Evolutionary conservation across 2,888 invertebrate species (phyloP), one percentile per base, ranked within the genome.

Genomic region (Catonia carolina): DNA sequence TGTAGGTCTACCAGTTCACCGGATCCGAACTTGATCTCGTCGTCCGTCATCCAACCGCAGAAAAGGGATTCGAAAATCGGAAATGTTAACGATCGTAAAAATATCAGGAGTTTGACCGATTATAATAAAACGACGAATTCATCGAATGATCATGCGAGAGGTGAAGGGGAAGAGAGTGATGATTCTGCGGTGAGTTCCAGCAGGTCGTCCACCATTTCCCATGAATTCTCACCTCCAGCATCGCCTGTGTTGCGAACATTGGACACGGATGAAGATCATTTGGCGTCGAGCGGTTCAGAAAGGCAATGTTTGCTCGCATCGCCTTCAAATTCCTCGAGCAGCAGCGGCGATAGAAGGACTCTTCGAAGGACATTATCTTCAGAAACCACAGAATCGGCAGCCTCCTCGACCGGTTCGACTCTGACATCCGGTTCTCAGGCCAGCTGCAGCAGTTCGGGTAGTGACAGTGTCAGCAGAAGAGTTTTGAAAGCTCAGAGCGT

Each of bases 111-210:
- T 27, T 53, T 57, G 14, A 57, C 53, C 14, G 53, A 53, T 33
- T 22, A 53, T 2, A 57, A 53, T 15, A 57, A 57, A 23, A 39
- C 53, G 48, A 14, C 41, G 10, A 57, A 57, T 22, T 37, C 36
- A 27, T 23, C 41, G 17, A 35, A 65, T 35, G 67, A 69, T 39
- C 63, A 65, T n/a, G 61, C 63, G 36, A 63, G 69, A n/a, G 64
- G 65, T 37, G 69, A 79, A 72, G 67, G 74, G 66, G 81, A 84
- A 63, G 88, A 88, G 65, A 87, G 86, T 67, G 91, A 91, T 70
- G 91, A 92, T 72, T 91, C 90, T 23, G 90, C 90, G 3, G 87
- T 91, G 70, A 90, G 90, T 70, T 87, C 86, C 48, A 86, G 86
- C 64, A 84, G 88, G 53, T 89, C 88, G 42, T 86, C 86, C 69